phyloP scores from a whole-genome alignment of 2,797 vertebrate species.

The Hippoglossus hippoglossus region DNA sequence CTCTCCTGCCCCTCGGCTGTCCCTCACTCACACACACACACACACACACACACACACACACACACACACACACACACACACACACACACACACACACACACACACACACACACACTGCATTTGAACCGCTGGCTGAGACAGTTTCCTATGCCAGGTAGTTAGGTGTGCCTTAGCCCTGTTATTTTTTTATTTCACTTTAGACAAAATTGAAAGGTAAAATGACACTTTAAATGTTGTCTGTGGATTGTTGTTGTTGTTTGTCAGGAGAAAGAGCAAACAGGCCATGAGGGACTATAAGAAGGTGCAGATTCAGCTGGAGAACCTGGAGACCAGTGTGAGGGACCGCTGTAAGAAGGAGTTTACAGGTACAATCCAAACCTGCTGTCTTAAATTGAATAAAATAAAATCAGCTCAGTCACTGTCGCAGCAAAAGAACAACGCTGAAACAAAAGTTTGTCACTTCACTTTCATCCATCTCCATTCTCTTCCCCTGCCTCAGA shows the following conservation, averaged over 20 bases:
- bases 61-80: too few relatives aligned
- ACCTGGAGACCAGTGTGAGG: constrained; percentile 96
- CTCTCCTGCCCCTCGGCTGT: too few relatives aligned
- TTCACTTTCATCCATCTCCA: background rate
- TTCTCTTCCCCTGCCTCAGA: constrained; percentile 78
- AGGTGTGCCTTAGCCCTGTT: too few relatives aligned
- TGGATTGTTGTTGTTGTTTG: constrained; percentile 7
- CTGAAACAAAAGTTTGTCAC: background rate
- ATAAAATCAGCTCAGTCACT: background rate
- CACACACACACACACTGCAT: too few relatives aligned
- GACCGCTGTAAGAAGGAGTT: constrained; percentile 99
- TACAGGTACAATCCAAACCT: constrained; percentile 84
- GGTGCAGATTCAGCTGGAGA: constrained; percentile 98
- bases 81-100: too few relatives aligned
- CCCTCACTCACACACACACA: too few relatives aligned
- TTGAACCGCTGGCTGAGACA: too few relatives aligned
- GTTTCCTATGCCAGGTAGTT: too few relatives aligned
- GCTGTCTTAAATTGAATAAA: background rate
- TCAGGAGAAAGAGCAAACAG: constrained; percentile 97
- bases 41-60: too few relatives aligned
- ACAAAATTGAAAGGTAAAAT: too few relatives aligned
- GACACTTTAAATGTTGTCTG: background rate
- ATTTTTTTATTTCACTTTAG: too few relatives aligned
- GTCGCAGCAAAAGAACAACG: background rate
- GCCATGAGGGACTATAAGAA: constrained; percentile 98